Base-by-base conservation (phyloP, 2,888 invertebrate species). In the Dione vanillae region DNA sequence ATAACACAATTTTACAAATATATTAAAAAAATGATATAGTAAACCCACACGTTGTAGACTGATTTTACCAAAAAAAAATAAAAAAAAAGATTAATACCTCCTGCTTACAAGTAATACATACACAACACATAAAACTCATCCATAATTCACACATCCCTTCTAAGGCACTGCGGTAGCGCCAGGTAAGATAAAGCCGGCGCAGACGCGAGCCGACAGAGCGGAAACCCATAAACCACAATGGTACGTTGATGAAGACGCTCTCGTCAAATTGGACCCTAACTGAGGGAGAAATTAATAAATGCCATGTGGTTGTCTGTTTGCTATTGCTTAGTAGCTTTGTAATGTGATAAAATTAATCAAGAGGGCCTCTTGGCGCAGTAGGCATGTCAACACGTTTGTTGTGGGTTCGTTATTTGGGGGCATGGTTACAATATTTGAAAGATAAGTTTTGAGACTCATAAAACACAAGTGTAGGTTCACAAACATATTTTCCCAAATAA, bases 201-300 rank as follows among this genome's bases (percentile, higher is more conserved):
- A 82, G 80, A 80, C 77, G 70, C 77, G 76, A 80, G 74, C 80
- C 81, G 78, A 77, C 85, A 80, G 81, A 74, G 82, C 81, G 83
- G 83, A 86, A 89, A 87, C 82, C 86, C 85, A 78, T 84, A 82
- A 83, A 78, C 85, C 85, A 80, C 80, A 78, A 80, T 83, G 88
- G 85, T 85, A 86, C 84, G 83, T 85, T 85, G 85, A 86, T 85
- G 81, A 85, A 89, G 83, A 85, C 83, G 83, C 79, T 83, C 80
- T 77, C 77, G 79, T 82, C 81, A 83, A 86, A 87, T 87, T 85
- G 83, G 83, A 78, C 77, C 76, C 75, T 79, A 70, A 73, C 73
- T 72, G 76, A 73, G 78, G 75, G 73, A 69, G 75, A 75, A 75
- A 76, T 76, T 76, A 76, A 72, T 76, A 76, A 72, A 71, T 74